A percentile compares a stretch with the other conserved stretches of the same genome.
phyloP scores from a whole-genome alignment of 53 echinoderm and acorn worm species.

The Temnopleurus reevesii region DNA sequence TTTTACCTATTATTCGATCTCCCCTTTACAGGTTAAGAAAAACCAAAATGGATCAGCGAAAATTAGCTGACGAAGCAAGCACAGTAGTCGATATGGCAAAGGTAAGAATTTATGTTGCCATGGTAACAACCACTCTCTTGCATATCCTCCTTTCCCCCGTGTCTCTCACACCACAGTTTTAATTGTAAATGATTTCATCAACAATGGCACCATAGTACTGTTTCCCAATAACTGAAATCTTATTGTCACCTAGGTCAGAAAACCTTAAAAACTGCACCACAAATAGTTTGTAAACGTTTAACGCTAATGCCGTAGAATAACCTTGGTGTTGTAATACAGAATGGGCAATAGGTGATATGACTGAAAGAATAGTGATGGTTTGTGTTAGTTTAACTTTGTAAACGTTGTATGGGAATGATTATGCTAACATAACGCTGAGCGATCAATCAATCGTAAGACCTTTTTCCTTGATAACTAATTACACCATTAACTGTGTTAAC shows the following conservation, averaged over 20 bases:
- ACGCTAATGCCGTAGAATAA: neutral
- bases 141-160: neutral
- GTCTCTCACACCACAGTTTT: neutral
- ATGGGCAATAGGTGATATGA: neutral
- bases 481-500: too few species aligned
- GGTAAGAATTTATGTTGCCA: conserved; percentile 62
- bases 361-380: neutral
- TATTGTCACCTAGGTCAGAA: neutral
- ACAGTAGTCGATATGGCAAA: conserved; percentile 99
- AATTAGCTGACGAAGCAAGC: conserved; percentile 97
- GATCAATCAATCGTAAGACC: too few species aligned
- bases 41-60: conserved; percentile 99
- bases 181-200: neutral
- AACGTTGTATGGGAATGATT: neutral
- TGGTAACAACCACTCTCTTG: neutral
- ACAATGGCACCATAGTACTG: neutral
- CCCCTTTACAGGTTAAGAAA: conserved; percentile 84
- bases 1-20: neutral
- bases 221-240: neutral
- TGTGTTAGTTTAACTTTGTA: neutral
- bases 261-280: neutral
- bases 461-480: too few species aligned
- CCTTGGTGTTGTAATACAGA: neutral
- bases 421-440: neutral
- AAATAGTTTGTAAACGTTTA: neutral